These are phyloP conservation scores for Amphipoea oculea DNA, from an alignment of 2,888 invertebrate genomes.

Conservation along the genomic window DNA sequence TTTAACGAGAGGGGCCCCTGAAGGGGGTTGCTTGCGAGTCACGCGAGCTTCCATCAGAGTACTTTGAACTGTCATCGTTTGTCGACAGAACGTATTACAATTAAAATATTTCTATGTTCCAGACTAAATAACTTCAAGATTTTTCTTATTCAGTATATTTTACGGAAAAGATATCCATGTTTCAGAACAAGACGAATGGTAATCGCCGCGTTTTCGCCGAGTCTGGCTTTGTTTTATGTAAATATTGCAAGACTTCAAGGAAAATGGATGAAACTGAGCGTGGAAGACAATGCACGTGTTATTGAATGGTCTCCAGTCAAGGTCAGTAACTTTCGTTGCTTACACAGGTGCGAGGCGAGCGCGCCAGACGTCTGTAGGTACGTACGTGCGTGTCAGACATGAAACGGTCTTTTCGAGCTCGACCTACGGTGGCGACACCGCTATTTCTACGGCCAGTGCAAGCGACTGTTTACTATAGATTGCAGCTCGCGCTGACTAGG, in stretches of 20 bases:
- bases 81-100: constrained; percentile 69
- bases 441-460: constrained; percentile 1
- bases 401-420: constrained; percentile 53
- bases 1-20: constrained; percentile 84
- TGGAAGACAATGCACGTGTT: constrained; percentile 55
- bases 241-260: constrained; percentile 34
- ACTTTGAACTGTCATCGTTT: constrained; percentile 81
- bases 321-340: constrained; percentile 73
- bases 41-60: constrained; percentile 83
- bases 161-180: constrained; percentile 3
- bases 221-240: constrained; percentile 28
- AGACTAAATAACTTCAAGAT: not conserved
- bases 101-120: constrained; percentile 62
- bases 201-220: constrained; percentile 7
- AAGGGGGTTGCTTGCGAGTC: constrained; percentile 77
- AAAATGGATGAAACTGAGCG: constrained; percentile 40
- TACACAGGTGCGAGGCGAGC: constrained; percentile 75
- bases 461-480: constrained; percentile 42
- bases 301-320: constrained; percentile 69
- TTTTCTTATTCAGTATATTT: constrained; percentile 10
- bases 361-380: constrained; percentile 53
- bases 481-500: constrained; percentile 17
- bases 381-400: constrained; percentile 55
- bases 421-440: constrained; percentile 38
- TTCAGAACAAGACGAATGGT: constrained; percentile 16